Evolutionary conservation across 2,888 invertebrate species (phyloP).

Genomic region (Leuctra nigra): DNA sequence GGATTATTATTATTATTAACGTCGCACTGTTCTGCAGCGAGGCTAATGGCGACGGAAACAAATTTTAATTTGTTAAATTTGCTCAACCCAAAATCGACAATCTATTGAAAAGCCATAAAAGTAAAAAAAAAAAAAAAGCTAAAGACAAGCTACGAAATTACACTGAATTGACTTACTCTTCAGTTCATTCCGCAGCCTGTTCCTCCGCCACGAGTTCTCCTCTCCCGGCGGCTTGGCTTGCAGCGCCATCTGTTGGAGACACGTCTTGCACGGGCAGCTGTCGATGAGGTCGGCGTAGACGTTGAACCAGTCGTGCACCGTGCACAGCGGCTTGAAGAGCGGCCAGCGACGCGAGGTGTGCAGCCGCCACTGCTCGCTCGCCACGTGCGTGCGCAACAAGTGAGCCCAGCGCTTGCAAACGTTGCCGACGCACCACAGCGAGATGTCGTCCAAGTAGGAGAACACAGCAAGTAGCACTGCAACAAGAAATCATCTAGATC

Average conservation of each 20-base stretch:
- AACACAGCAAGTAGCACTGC: constrained; percentile 80
- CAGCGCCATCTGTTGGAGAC: constrained; percentile 77
- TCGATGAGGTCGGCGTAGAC: constrained; percentile 60
- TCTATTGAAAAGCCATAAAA: too few species aligned
- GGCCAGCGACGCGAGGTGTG: constrained; percentile 79
- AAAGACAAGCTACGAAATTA: too few species aligned
- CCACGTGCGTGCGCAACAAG: constrained; percentile 69
- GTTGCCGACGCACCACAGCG: constrained; percentile 80
- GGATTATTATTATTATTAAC: too few species aligned
- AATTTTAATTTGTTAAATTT: too few species aligned
- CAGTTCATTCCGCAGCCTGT: constrained; percentile 71
- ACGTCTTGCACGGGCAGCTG: constrained; percentile 80
- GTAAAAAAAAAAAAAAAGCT: constrained; percentile 13
- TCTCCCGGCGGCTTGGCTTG: constrained; percentile 59
- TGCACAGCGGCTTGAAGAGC: constrained; percentile 66
- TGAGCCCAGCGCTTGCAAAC: constrained; percentile 82
- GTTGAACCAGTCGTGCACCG: constrained; percentile 71
- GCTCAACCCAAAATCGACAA: too few species aligned
- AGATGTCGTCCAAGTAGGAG: constrained; percentile 84
- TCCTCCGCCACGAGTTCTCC: constrained; percentile 76
- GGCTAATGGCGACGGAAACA: too few species aligned
- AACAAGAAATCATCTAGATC: too few species aligned
- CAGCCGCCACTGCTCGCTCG: constrained; percentile 71
- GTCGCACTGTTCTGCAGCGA: too few species aligned
- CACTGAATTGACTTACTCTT: constrained; percentile 41